These are phyloP conservation scores for Pandemis cinnamomeana DNA, from an alignment of 2,888 invertebrate species.

Conservation along the genomic window DNA sequence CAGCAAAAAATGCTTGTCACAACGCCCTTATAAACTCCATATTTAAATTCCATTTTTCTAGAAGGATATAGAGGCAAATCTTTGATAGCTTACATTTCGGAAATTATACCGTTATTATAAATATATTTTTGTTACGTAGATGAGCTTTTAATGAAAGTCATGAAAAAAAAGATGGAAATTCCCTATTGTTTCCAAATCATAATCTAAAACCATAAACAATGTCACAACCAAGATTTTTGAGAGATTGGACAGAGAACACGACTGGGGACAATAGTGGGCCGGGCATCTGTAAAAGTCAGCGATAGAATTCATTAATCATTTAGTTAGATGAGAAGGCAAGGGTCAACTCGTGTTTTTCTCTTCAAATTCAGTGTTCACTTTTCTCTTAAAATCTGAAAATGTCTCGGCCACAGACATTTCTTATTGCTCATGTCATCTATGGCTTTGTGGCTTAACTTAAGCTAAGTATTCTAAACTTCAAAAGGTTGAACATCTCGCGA, in stretches of 20 bases:
- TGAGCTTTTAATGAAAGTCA: too few relatives aligned
- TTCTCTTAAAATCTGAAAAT: conserved; percentile 5
- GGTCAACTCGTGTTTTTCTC: conserved; percentile 35
- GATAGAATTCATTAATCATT: conserved; percentile 35
- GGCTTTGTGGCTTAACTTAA: neutral
- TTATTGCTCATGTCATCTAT: conserved; percentile 5
- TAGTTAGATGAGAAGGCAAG: conserved; percentile 23
- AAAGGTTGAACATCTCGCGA: neutral
- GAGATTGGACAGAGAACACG: conserved; percentile 2
- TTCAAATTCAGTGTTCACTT: conserved; percentile 3
- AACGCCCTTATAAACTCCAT: too few relatives aligned
- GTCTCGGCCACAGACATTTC: conserved; percentile 5
- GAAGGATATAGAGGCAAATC: too few relatives aligned
- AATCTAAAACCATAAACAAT: conserved; percentile 1
- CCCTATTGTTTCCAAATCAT: neutral
- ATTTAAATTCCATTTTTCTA: too few relatives aligned
- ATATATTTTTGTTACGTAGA: too few relatives aligned
- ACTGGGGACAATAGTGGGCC: conserved; percentile 18
- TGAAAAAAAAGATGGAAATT: too few relatives aligned
- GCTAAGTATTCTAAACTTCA: neutral
- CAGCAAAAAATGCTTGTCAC: too few relatives aligned
- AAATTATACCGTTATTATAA: too few relatives aligned
- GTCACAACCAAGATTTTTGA: conserved; percentile 10
- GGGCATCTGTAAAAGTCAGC: conserved; percentile 29
- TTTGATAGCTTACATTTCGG: too few relatives aligned